These are phyloP conservation scores for Podarcis lilfordi DNA, from an alignment of 2,797 vertebrate species.

Conservation along the genomic window DNA sequence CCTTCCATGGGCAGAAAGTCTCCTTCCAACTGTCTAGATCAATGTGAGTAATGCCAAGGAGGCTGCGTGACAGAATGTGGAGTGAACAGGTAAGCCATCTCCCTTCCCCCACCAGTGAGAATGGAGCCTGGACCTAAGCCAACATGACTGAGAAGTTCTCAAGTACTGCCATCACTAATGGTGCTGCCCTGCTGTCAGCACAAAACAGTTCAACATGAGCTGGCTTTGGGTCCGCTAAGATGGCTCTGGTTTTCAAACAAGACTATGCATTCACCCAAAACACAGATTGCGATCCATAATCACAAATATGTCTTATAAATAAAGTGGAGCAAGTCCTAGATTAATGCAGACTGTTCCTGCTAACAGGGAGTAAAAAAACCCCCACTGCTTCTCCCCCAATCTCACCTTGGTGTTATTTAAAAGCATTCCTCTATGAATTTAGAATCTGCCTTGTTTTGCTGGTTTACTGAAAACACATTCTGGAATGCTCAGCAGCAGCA, in stretches of 20 bases:
- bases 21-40: not conserved
- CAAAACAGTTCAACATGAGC: conserved; percentile 10
- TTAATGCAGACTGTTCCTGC: not conserved
- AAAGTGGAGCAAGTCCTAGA: not conserved
- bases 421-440: not conserved
- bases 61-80: not conserved
- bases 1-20: not conserved
- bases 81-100: not conserved
- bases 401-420: not conserved
- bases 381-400: not conserved
- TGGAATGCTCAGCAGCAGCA: not conserved
- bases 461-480: not conserved
- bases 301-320: not conserved
- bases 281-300: not conserved
- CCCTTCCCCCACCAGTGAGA: not conserved
- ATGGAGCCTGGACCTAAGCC: not conserved
- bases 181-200: conserved; percentile 3
- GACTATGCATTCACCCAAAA: not conserved
- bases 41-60: not conserved
- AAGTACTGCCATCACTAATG: not conserved
- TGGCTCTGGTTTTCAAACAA: not conserved
- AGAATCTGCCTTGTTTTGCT: conserved; percentile 7
- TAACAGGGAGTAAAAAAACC: not conserved
- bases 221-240: conserved; percentile 22
- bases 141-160: conserved; percentile 6